phyloP scores from a whole-genome alignment of 2,888 invertebrate species.

The Bibio marci region DNA sequence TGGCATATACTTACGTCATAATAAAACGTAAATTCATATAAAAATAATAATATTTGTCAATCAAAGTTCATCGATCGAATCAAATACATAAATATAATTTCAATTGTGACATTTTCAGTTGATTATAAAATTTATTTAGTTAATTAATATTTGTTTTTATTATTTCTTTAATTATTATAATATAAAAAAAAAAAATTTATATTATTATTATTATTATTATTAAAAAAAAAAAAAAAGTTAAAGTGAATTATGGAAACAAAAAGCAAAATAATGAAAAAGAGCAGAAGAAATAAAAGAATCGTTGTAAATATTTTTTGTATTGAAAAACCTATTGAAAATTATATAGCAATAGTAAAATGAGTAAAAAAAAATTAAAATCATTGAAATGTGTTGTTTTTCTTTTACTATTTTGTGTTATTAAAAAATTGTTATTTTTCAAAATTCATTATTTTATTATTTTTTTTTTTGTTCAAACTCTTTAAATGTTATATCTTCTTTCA shows the following conservation, averaged over 20 bases:
- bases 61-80: no score
- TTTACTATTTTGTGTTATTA: not conserved
- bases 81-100: no score
- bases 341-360: not conserved
- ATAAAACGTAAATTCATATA: no score
- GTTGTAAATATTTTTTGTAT: constrained; percentile 3
- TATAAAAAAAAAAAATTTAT: not conserved
- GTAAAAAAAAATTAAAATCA: not conserved
- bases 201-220: not conserved
- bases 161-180: no score
- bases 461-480: no score
- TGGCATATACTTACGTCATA: no score
- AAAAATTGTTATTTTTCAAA: no score
- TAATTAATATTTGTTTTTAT: not conserved
- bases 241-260: constrained; percentile 4
- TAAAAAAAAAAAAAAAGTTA: constrained; percentile 8
- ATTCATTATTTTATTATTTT: no score
- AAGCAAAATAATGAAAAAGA: not conserved
- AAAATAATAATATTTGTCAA: no score
- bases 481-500: no score
- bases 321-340: constrained; percentile 1
- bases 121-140: no score
- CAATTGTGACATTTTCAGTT: no score
- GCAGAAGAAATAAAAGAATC: not conserved
- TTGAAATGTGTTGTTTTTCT: not conserved